Conservation (phyloP, 2,113 vertebrate species). For the Bothrops jararaca region DNA sequence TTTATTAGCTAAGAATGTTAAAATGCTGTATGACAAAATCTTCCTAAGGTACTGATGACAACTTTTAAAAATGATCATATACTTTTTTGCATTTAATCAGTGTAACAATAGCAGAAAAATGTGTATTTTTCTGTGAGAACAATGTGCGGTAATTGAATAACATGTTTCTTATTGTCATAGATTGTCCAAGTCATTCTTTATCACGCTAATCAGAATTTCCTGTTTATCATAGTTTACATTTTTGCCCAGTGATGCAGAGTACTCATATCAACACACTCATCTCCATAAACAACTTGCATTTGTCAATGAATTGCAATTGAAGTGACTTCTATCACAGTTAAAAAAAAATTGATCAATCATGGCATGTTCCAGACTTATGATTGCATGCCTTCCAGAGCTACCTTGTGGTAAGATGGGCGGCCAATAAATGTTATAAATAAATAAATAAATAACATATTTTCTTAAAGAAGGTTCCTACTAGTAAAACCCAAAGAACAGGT, state of each 20-base stretch:
- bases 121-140: background rate
- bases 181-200: background rate
- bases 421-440: background rate
- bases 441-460: background rate
- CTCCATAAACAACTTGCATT: background rate
- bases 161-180: background rate
- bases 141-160: conserved; percentile 1
- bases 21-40: background rate
- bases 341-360: background rate
- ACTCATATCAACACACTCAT: background rate
- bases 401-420: background rate
- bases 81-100: background rate
- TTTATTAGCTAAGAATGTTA: background rate
- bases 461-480: background rate
- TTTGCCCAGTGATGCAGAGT: background rate
- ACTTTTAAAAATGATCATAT: background rate
- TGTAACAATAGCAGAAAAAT: background rate
- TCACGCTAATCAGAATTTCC: background rate
- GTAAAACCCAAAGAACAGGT: background rate
- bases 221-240: background rate
- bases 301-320: background rate
- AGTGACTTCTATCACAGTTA: background rate
- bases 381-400: background rate
- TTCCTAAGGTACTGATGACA: background rate
- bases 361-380: background rate